Base-by-base conservation (phyloP, 2,113 vertebrate species). In the Apteryx owenii region DNA sequence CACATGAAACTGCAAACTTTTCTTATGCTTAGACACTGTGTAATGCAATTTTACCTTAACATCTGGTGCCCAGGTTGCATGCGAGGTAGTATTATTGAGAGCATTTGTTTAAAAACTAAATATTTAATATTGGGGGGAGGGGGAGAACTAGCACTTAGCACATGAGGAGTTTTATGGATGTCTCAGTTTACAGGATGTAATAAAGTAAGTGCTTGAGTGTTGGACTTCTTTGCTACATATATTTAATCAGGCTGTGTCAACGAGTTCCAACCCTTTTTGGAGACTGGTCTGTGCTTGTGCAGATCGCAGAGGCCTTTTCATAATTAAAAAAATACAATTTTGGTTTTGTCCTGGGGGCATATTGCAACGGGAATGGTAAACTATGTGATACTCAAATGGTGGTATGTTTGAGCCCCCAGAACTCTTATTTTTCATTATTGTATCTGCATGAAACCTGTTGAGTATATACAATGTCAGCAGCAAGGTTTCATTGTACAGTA, bases 1-100 rank as follows among this genome's bases (percentile, higher is more conserved):
- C 97, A 96, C 93, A 80, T 97, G 95, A 96, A 97, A 92, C 95
- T 92, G 97, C 95, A 97, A 96, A 93, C 70, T 95, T 92, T 85
- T 97, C 50, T 12, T 96, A 80, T 97, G 88, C 90, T 79, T 96
- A 97, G 93, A 97, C 85, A 94, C 85, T 68, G 94, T 95, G 92
- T 96, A 96, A 64, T 81, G 82, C 84, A 77, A 88, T 97, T 97
- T 97, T 96, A 97, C 94, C 93, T 96, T 89, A 95, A 97, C 98
- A 98, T 98, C 98, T 98, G 98, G 97, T 96, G 29, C 23, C 87
- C 98, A 98, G 98, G 97, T 97, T 98, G 92, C 96, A 95, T 88
- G 90, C 1, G 12, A 96, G 96, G 92, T 96, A 95, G 90, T 95
- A 93, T 96, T 96, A 98, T 97, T 97, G 95, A 89, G 95, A 98